phyloP scores from a whole-genome alignment of 1,140 invertebrate genomes.

The Anastrepha obliqua region DNA sequence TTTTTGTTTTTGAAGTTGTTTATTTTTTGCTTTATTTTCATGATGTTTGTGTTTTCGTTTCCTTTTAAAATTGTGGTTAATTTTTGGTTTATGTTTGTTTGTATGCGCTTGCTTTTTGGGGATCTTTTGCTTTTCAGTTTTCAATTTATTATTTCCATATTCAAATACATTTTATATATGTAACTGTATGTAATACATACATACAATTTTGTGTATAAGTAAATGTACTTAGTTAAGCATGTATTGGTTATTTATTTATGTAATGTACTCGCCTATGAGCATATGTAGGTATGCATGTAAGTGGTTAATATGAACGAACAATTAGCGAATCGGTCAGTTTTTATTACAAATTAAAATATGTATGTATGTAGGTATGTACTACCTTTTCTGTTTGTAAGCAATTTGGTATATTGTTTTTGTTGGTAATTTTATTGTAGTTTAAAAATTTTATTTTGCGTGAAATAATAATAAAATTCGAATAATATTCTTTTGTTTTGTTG shows the following conservation, averaged over 20 bases:
- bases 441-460: neutral
- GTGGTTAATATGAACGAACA: neutral
- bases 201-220: constrained; percentile 58
- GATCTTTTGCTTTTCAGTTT: constrained; percentile 40
- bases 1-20: constrained; percentile 54
- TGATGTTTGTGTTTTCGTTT: constrained; percentile 42
- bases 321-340: neutral
- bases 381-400: neutral
- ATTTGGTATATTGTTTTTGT: neutral
- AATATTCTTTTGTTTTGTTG: neutral
- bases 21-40: constrained; percentile 56
- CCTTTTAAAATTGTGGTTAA: constrained; percentile 30
- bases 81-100: constrained; percentile 46
- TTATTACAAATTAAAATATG: neutral
- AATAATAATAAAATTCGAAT: too few species aligned
- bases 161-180: constrained; percentile 32
- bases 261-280: neutral
- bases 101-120: constrained; percentile 44
- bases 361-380: too few species aligned
- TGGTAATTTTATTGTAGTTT: neutral
- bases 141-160: constrained; percentile 33
- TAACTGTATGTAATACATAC: neutral
- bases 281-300: neutral
- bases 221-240: constrained; percentile 63
- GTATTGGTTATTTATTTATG: too few species aligned